Conservation (phyloP, 2,113 vertebrate genomes). For the Physeter macrocephalus region DNA sequence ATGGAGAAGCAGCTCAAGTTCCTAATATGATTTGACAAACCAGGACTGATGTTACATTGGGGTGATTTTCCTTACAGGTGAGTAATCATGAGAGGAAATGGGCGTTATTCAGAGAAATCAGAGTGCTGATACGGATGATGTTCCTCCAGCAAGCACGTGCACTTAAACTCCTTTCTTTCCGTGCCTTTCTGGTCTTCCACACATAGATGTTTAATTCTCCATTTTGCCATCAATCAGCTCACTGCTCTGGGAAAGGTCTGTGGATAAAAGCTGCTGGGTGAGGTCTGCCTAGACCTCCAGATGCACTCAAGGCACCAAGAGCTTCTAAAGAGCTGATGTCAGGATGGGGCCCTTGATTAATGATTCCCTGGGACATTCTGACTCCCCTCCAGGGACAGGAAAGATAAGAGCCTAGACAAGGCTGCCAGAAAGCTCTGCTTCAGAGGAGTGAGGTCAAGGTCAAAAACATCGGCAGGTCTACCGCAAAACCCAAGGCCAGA, state of each 20-base stretch:
- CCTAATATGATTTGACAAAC: neutral
- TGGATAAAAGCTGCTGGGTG: slow-evolving; percentile 67
- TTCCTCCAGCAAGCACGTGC: neutral
- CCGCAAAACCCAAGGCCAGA: slow-evolving; percentile 38
- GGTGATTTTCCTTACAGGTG: neutral
- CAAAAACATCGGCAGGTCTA: slow-evolving; percentile 63
- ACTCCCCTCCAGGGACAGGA: slow-evolving; percentile 79
- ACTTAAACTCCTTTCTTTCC: slow-evolving; percentile 60
- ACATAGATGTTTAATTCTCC: slow-evolving; percentile 81
- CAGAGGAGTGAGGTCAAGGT: slow-evolving; percentile 74
- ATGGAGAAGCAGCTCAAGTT: neutral
- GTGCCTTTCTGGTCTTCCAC: slow-evolving; percentile 49
- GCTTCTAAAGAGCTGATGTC: slow-evolving; percentile 75
- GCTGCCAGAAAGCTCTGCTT: slow-evolving; percentile 51
- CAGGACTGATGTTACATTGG: neutral
- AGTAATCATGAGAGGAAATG: neutral
- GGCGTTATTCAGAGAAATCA: neutral
- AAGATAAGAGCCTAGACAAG: slow-evolving; percentile 74
- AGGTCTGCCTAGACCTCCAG: slow-evolving; percentile 47
- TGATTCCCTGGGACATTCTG: slow-evolving; percentile 75
- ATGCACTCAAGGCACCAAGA: slow-evolving; percentile 70
- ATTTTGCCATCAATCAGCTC: slow-evolving; percentile 69
- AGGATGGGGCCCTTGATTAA: slow-evolving; percentile 76
- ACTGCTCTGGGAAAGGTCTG: slow-evolving; percentile 39
- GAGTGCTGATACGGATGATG: neutral